Evolutionary conservation across 2,113 vertebrate genomes (phyloP).

Genomic region (Ochotona princeps): DNA sequence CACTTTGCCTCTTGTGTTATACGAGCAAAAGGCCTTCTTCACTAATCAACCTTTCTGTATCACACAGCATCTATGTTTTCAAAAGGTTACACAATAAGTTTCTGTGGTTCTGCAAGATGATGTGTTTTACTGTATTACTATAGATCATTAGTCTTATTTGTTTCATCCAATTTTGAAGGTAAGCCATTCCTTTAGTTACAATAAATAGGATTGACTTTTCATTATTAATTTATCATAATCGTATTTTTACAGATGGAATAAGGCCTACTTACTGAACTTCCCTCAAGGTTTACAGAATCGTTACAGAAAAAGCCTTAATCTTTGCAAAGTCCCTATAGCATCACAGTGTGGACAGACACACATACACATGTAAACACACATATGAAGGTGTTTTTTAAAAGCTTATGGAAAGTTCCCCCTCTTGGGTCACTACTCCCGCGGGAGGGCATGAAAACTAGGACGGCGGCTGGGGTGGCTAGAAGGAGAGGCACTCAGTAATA

Average conservation of each 20-base stretch:
- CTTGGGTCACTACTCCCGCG: no score
- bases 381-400: no score
- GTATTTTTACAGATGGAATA: not conserved
- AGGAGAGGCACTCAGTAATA: no score
- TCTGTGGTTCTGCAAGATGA: conserved; percentile 74
- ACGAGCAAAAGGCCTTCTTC: conserved; percentile 79
- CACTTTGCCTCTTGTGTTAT: conserved; percentile 72
- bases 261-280: not conserved
- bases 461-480: no score
- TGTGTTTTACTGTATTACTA: conserved; percentile 74
- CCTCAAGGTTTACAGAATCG: not conserved
- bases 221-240: not conserved
- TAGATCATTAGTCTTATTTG: conserved; percentile 54
- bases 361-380: not conserved
- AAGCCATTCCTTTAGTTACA: conserved; percentile 23
- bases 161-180: conserved; percentile 68
- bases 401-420: no score
- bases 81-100: conserved; percentile 69
- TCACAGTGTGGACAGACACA: not conserved
- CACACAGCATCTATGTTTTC: conserved; percentile 74
- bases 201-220: conserved; percentile 29
- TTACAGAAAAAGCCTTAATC: not conserved
- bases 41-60: conserved; percentile 73
- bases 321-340: not conserved
- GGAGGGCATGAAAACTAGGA: no score